These are phyloP conservation scores for Apotomis capreana DNA, from an alignment of 2,888 invertebrate species.

Conservation along the genomic window DNA sequence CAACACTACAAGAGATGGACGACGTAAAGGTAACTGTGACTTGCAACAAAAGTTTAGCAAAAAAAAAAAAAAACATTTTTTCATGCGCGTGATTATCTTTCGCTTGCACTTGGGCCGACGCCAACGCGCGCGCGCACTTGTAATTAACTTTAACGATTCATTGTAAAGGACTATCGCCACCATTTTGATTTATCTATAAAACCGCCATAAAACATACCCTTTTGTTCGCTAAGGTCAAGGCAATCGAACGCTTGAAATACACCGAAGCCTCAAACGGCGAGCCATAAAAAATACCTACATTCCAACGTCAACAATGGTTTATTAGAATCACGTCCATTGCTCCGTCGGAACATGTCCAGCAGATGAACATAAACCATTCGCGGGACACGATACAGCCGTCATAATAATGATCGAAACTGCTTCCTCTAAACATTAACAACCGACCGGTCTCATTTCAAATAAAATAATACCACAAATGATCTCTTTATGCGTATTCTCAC, in stretches of 20 bases:
- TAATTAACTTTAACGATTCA: conserved; percentile 61
- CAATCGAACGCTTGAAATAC: conserved; percentile 30
- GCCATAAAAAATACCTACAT: conserved; percentile 22
- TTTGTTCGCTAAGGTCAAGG: conserved; percentile 68
- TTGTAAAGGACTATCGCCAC: conserved; percentile 55
- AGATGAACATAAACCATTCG: conserved; percentile 30
- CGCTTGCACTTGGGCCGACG: conserved; percentile 26
- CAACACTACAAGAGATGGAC: neutral
- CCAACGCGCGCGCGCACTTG: conserved; percentile 35
- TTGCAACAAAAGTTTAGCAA: no score
- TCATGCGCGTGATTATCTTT: neutral
- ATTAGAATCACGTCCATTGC: conserved; percentile 26
- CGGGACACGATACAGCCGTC: conserved; percentile 38
- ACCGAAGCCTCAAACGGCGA: conserved; percentile 12
- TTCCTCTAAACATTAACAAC: conserved; percentile 42
- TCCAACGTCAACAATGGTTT: conserved; percentile 14
- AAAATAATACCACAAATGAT: conserved; percentile 41
- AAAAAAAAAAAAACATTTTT: no score
- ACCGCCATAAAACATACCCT: conserved; percentile 55
- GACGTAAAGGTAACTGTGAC: no score
- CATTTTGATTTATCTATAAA: conserved; percentile 64
- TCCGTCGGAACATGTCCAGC: conserved; percentile 27
- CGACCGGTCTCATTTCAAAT: conserved; percentile 40
- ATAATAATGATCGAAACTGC: conserved; percentile 42
- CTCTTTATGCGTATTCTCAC: conserved; percentile 40